These are phyloP conservation scores for Perithous albicinctus DNA, from an alignment of 2,888 invertebrate genomes.

Conservation along the genomic window DNA sequence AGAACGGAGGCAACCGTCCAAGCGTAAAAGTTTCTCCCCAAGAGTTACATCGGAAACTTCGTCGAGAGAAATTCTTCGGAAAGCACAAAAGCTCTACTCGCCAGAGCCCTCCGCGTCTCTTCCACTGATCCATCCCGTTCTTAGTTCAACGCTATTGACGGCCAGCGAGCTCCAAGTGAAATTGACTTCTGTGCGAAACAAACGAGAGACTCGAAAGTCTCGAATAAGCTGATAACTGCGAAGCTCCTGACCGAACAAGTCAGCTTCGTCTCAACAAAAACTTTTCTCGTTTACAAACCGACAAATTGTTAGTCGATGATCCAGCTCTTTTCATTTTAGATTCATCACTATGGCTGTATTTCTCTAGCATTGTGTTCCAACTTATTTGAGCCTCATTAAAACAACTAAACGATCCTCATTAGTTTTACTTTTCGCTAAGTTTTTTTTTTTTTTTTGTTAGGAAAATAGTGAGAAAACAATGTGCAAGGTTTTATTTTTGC, in stretches of 20 bases:
- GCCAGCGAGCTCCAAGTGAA: conserved; percentile 65
- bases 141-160: conserved; percentile 70
- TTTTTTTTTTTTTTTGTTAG: no score
- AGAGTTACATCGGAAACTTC: conserved; percentile 67
- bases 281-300: conserved; percentile 81
- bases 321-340: conserved; percentile 65
- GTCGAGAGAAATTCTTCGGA: conserved; percentile 64
- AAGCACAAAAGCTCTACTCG: conserved; percentile 65
- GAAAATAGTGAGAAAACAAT: neutral
- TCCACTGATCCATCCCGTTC: conserved; percentile 19
- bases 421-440: no score
- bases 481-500: no score
- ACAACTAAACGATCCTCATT: no score
- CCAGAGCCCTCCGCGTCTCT: conserved; percentile 29
- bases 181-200: conserved; percentile 66
- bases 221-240: conserved; percentile 80
- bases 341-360: conserved; percentile 14
- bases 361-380: neutral
- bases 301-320: conserved; percentile 78
- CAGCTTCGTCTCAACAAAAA: conserved; percentile 72
- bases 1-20: conserved; percentile 58
- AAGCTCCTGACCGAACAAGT: conserved; percentile 22
- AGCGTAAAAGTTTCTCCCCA: conserved; percentile 63
- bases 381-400: neutral
- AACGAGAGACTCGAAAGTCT: conserved; percentile 60